These are phyloP conservation scores for Tetraneura akinire DNA, from an alignment of 1,140 invertebrate genomes.

Conservation along the genomic window DNA sequence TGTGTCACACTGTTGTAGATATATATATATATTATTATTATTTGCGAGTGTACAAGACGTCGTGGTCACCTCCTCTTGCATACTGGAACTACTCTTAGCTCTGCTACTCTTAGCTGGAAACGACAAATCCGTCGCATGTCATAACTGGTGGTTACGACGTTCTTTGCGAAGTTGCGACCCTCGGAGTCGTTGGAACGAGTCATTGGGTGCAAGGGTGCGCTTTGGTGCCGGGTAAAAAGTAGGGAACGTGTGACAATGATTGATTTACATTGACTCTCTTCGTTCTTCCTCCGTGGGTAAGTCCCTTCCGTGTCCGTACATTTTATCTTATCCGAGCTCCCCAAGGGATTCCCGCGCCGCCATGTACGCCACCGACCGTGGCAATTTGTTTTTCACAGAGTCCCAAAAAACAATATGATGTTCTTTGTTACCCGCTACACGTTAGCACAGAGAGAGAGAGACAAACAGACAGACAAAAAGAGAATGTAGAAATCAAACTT, in stretches of 20 bases:
- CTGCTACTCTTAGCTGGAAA: too few relatives aligned
- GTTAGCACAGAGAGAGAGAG: not conserved
- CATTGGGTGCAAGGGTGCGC: too few relatives aligned
- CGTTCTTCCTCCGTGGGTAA: too few relatives aligned
- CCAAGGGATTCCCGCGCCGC: constrained; percentile 23
- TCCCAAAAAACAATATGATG: constrained; percentile 40
- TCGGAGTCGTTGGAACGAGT: too few relatives aligned
- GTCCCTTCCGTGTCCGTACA: too few relatives aligned
- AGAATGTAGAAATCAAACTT: constrained; percentile 46
- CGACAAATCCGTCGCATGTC: too few relatives aligned
- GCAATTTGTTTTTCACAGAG: constrained; percentile 40
- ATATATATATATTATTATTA: too few relatives aligned
- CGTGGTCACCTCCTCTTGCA: not conserved
- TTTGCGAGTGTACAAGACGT: not conserved
- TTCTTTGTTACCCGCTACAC: not conserved
- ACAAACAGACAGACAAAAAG: too few relatives aligned
- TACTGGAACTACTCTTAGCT: too few relatives aligned
- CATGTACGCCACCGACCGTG: not conserved
- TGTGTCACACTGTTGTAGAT: not conserved
- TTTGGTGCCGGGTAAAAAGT: not conserved
- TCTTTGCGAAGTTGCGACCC: not conserved
- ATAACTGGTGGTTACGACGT: not conserved
- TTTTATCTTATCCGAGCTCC: not conserved
- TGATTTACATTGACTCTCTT: constrained; percentile 16
- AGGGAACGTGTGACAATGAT: constrained; percentile 34